Evolutionary conservation across 1,140 invertebrate genomes (phyloP).

Genomic region (Drosophila rufa): DNA sequence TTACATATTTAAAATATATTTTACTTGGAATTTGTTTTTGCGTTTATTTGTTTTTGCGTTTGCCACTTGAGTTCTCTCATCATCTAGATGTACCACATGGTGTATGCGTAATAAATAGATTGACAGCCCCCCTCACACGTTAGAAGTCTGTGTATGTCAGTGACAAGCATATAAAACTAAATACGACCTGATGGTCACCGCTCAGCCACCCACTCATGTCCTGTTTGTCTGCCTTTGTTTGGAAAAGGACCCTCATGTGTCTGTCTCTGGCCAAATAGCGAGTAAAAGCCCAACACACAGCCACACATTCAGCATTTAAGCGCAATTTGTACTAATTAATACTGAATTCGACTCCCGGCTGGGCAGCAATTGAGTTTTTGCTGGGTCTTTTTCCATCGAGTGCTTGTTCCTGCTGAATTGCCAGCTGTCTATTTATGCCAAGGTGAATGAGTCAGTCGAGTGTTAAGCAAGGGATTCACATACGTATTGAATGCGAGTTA

Average conservation of each 20-base stretch:
- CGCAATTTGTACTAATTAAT: constrained; percentile 78
- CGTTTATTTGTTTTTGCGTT: constrained; percentile 17
- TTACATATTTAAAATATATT: not conserved
- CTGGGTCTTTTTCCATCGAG: constrained; percentile 5
- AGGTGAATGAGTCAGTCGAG: constrained; percentile 41
- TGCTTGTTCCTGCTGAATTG: constrained; percentile 3
- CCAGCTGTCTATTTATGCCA: constrained; percentile 30
- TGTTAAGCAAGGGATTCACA: constrained; percentile 10
- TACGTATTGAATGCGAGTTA: constrained; percentile 14
- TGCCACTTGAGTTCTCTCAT: constrained; percentile 43
- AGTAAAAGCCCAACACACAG: constrained; percentile 29
- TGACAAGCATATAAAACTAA: constrained; percentile 74
- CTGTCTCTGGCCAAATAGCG: constrained; percentile 42
- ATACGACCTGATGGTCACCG: constrained; percentile 49
- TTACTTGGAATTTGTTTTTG: not conserved
- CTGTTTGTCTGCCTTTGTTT: constrained; percentile 45
- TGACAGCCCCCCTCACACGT: constrained; percentile 30
- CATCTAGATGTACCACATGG: constrained; percentile 44
- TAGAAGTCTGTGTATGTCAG: constrained; percentile 38
- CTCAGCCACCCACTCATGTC: constrained; percentile 21
- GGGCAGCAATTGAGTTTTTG: constrained; percentile 30
- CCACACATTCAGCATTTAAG: constrained; percentile 50
- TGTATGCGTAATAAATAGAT: constrained; percentile 72
- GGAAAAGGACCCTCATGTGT: constrained; percentile 50
- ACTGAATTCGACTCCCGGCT: constrained; percentile 49